These are phyloP conservation scores for Nothocercus julius DNA, from an alignment of 2,113 vertebrate species.

Conservation along the genomic window DNA sequence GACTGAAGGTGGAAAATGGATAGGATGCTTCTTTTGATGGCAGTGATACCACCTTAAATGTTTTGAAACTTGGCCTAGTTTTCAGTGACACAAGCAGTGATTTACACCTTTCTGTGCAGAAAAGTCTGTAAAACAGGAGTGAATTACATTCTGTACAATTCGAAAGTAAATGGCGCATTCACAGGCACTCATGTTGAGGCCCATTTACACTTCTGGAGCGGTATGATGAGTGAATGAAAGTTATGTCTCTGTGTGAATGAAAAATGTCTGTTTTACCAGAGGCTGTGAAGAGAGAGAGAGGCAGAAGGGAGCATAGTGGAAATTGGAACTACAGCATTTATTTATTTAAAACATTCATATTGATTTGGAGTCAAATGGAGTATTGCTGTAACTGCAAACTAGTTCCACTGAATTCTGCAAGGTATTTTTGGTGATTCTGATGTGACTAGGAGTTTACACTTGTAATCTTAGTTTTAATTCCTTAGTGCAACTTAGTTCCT, in stretches of 20 bases:
- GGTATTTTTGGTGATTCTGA: neutral
- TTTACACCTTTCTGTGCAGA: slow-evolving; percentile 33
- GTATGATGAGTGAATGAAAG: slow-evolving; percentile 53
- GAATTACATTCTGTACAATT: slow-evolving; percentile 44
- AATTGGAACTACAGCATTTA: slow-evolving; percentile 32
- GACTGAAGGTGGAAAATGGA: neutral
- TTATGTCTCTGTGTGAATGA: slow-evolving; percentile 47
- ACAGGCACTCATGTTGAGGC: slow-evolving; percentile 4
- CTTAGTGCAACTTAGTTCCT: neutral
- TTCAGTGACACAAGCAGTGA: slow-evolving; percentile 3
- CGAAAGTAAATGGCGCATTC: slow-evolving; percentile 47
- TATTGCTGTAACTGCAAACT: slow-evolving; percentile 12
- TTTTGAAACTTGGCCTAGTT: neutral
- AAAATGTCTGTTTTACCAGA: slow-evolving; percentile 36
- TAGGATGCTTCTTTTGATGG: neutral
- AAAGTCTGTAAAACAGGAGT: slow-evolving; percentile 48
- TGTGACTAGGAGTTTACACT: neutral
- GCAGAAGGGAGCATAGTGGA: neutral
- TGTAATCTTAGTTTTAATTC: neutral
- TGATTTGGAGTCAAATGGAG: neutral
- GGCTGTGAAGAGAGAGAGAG: slow-evolving; percentile 5
- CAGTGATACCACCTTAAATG: neutral
- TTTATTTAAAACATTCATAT: slow-evolving; percentile 6
- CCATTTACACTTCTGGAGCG: slow-evolving; percentile 54
- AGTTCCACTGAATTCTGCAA: neutral